Conservation (phyloP, 1,140 invertebrate genomes). For the Drosophila lacteicornis region DNA sequence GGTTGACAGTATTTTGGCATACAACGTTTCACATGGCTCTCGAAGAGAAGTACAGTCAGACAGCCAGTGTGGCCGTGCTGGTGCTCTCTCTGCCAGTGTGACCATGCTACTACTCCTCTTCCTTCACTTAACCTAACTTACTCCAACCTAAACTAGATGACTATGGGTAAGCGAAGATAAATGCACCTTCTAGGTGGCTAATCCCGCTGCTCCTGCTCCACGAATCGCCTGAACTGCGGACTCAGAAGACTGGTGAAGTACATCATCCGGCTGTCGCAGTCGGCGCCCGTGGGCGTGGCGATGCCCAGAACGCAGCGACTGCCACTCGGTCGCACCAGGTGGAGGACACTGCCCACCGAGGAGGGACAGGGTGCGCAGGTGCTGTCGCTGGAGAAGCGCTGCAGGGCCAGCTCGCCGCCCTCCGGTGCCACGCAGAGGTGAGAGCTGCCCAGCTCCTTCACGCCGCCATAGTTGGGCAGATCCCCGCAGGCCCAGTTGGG, state of each 20-base stretch:
- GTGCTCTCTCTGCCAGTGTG: not conserved
- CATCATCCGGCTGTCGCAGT: conserved; percentile 45
- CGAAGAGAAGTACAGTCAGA: not conserved
- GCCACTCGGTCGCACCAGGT: conserved; percentile 54
- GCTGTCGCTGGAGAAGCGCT: conserved; percentile 14
- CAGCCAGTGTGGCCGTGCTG: conserved; percentile 5
- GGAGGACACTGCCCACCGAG: conserved; percentile 56
- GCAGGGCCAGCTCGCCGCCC: not conserved
- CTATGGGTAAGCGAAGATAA: not conserved
- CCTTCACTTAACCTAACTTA: not conserved
- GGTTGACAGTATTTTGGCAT: conserved; percentile 17
- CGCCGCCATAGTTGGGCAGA: conserved; percentile 21
- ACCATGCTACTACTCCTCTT: not conserved
- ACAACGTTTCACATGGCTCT: not conserved
- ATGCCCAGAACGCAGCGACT: conserved; percentile 59
- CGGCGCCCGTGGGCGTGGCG: conserved; percentile 62
- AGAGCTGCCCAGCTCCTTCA: conserved; percentile 17
- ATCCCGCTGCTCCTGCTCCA: conserved; percentile 39
- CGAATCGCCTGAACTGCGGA: conserved; percentile 39
- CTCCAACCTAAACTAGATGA: conserved; percentile 11
- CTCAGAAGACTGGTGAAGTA: conserved; percentile 60
- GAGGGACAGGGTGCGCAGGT: conserved; percentile 55
- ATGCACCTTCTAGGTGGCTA: not conserved
- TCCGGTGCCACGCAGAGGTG: conserved; percentile 44
- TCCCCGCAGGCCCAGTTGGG: conserved; percentile 45